Percentiles rank a stretch among this genome's conserved stretches.
These are phyloP conservation scores for Tyria jacobaeae DNA, from an alignment of 2,888 invertebrate species.

Conservation along the genomic window DNA sequence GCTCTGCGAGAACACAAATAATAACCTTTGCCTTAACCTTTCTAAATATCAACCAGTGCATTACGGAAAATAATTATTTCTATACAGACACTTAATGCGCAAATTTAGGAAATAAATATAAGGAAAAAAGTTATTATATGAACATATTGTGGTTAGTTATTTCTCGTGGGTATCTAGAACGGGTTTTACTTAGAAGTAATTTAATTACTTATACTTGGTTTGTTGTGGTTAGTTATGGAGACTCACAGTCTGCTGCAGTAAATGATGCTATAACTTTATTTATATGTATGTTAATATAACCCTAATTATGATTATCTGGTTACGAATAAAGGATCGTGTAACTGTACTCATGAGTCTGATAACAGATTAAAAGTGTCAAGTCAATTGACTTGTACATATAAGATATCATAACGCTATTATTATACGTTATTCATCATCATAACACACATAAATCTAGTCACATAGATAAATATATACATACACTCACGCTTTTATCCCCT, in stretches of 20 bases:
- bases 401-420: too few species aligned
- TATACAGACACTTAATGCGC: too few species aligned
- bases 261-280: conserved; percentile 3
- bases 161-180: not conserved
- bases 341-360: not conserved
- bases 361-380: not conserved
- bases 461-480: too few species aligned
- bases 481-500: too few species aligned
- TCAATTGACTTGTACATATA: too few species aligned
- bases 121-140: not conserved
- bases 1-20: too few species aligned
- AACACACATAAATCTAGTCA: too few species aligned
- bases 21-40: too few species aligned
- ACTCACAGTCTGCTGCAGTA: not conserved
- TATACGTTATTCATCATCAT: too few species aligned
- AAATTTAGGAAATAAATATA: not conserved
- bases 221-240: conserved; percentile 8
- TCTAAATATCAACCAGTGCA: too few species aligned
- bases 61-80: too few species aligned
- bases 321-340: not conserved
- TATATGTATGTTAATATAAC: not conserved
- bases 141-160: not conserved
- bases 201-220: not conserved
- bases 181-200: not conserved
- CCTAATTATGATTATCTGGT: not conserved